These are phyloP conservation scores for Cyclophora punctaria DNA, from an alignment of 2,888 invertebrate genomes.

Conservation along the genomic window DNA sequence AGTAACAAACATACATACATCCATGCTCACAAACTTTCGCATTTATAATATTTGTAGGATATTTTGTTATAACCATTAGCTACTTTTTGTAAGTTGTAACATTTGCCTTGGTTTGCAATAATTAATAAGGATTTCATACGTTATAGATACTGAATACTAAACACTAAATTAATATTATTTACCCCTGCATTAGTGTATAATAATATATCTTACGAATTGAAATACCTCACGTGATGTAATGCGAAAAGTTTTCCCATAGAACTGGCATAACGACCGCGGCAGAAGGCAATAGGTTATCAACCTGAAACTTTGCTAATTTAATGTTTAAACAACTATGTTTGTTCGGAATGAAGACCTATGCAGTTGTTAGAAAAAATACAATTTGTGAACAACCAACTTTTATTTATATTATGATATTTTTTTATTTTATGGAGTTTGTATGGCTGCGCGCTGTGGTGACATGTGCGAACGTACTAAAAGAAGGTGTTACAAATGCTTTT, in stretches of 20 bases:
- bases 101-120: too few species aligned
- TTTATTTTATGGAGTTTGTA: too few species aligned
- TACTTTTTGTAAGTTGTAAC: not conserved
- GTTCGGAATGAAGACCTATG: slow-evolving; percentile 2
- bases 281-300: slow-evolving; percentile 53
- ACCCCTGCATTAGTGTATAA: slow-evolving; percentile 12
- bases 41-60: too few species aligned
- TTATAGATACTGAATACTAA: not conserved
- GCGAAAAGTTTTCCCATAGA: slow-evolving; percentile 57
- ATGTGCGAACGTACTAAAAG: too few species aligned
- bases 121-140: not conserved
- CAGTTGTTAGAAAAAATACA: not conserved
- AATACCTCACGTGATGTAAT: slow-evolving; percentile 55
- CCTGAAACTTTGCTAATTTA: slow-evolving; percentile 56
- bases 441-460: too few species aligned
- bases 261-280: slow-evolving; percentile 44
- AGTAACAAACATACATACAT: too few species aligned
- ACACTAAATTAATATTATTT: slow-evolving; percentile 14
- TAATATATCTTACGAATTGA: slow-evolving; percentile 26
- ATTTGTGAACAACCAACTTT: not conserved
- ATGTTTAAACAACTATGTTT: slow-evolving; percentile 47
- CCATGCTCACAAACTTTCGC: too few species aligned
- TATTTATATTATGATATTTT: too few species aligned
- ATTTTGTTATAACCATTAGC: not conserved
- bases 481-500: too few species aligned